Evolutionary conservation across 1,140 invertebrate genomes (phyloP), one percentile per base, ranked within the genome.

Genomic region (Contarinia nasturtii): DNA sequence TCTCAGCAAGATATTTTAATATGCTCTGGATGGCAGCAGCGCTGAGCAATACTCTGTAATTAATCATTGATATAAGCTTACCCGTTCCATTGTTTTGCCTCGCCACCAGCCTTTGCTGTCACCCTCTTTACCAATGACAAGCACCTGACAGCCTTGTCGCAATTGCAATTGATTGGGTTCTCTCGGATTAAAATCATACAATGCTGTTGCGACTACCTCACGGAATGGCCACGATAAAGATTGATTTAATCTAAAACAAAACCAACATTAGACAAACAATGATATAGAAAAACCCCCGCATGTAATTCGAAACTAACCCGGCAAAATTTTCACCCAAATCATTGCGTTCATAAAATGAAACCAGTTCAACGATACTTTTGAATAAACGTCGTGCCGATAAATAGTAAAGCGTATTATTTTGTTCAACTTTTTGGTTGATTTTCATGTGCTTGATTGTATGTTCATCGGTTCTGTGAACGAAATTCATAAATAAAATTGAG

Each of bases 361-460:
- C 79, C 20, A 95, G 70, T 61, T 93, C 88, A 54, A 87, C 80
- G 46, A 91, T 76, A 56, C 79, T 84, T 56, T 82, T 81, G 59
- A 96, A 96, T 61, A 82, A 90, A 44, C 87, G 74, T n/a, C 84
- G 82, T 58, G 89, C 79, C 14, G 86, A 90, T 17, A 96, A 67
- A 65, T 77, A 94, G 64, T 81, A 89, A 44, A 77, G 75, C 38
- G 75, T 67, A 49, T 69, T 63, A 11, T 69, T 63, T 19, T 69
- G 72, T 36, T 73, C 70, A 21, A 66, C 67, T 43, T 73, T 69
- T 44, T 74, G 71, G 55, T 77, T 84, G 53, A 95, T 80, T 64
- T 86, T 80, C 76, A 96, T 95, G 64, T 95, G 91, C 62, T 92
- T 91, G 10, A 64, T 61, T 7, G 64, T 57, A 52, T 57, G 50